These are phyloP conservation scores for Halictus rubicundus DNA, from an alignment of 1,140 invertebrate species.

Conservation along the genomic window DNA sequence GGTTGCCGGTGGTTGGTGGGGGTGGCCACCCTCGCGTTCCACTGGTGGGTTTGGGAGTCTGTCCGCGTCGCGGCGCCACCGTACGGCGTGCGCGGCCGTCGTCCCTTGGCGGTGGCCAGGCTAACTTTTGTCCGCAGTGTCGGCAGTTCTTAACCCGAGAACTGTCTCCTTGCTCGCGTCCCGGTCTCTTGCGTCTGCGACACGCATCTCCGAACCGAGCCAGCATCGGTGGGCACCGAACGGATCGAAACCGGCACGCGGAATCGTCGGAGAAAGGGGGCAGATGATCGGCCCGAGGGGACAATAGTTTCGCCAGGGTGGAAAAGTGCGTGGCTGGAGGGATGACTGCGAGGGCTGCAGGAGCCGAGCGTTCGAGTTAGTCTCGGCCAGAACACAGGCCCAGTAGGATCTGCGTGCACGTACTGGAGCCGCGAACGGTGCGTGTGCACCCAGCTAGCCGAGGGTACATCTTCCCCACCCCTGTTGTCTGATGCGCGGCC, in stretches of 20 bases:
- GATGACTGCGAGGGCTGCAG: constrained; percentile 79
- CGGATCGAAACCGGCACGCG: background rate
- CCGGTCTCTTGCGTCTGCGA: background rate
- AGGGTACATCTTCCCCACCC: constrained; percentile 21
- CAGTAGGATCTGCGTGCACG: constrained; percentile 74
- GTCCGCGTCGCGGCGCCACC: constrained; percentile 74
- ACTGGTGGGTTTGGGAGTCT: constrained; percentile 49
- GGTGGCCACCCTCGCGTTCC: constrained; percentile 76
- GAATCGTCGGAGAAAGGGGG: background rate
- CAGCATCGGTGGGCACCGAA: too few relatives aligned
- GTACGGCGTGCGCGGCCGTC: constrained; percentile 67
- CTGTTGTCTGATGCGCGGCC: background rate
- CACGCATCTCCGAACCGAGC: too few relatives aligned
- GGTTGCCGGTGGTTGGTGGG: constrained; percentile 58
- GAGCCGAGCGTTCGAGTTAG: constrained; percentile 77
- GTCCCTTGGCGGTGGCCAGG: constrained; percentile 59
- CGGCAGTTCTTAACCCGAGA: background rate
- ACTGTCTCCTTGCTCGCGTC: constrained; percentile 8
- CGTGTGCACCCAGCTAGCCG: constrained; percentile 49
- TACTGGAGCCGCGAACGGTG: constrained; percentile 54
- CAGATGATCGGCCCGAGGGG: constrained; percentile 6
- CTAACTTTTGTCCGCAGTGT: constrained; percentile 70
- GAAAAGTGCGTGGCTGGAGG: constrained; percentile 78
- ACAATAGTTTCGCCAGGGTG: constrained; percentile 72
- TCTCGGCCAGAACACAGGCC: constrained; percentile 81